These are phyloP conservation scores for Coranthus polyacanthus DNA, from an alignment of 2,797 vertebrate species.

Conservation along the genomic window DNA sequence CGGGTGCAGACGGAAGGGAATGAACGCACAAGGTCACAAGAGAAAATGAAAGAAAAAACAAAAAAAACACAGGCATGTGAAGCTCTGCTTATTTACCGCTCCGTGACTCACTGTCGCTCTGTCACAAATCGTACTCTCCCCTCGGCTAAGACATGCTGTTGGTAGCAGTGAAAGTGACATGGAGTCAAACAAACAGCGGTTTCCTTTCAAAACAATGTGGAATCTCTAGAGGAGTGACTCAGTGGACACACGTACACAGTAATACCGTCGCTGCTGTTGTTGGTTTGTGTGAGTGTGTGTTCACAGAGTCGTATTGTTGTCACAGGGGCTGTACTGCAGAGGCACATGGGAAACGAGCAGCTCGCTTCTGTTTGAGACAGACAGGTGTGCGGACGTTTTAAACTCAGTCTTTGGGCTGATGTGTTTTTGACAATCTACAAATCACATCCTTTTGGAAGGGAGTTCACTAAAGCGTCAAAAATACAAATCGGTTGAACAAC, in stretches of 20 bases:
- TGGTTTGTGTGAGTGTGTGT: constrained; percentile 5
- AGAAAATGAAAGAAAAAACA: constrained; percentile 2
- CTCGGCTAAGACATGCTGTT: background rate
- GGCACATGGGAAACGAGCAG: background rate
- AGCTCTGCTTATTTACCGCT: background rate
- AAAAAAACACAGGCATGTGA: background rate
- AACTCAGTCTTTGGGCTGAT: too few species aligned
- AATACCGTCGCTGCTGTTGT: constrained; percentile 11
- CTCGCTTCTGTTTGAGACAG: background rate
- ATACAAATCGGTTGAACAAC: background rate
- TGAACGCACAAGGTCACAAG: background rate
- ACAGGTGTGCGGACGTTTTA: background rate
- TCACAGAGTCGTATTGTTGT: constrained; percentile 19
- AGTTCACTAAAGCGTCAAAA: background rate
- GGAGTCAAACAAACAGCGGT: constrained; percentile 7
- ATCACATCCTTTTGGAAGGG: too few species aligned
- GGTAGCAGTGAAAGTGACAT: background rate
- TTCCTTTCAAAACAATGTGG: constrained; percentile 32
- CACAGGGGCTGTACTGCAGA: background rate
- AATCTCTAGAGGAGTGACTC: constrained; percentile 17
- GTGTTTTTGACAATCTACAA: too few species aligned
- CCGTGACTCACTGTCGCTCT: background rate
- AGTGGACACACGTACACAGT: constrained; percentile 18
- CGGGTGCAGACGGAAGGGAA: background rate
- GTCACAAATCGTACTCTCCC: constrained; percentile 6